Conservation (phyloP, 2,888 invertebrate species). For the Cyclophora punctaria region DNA sequence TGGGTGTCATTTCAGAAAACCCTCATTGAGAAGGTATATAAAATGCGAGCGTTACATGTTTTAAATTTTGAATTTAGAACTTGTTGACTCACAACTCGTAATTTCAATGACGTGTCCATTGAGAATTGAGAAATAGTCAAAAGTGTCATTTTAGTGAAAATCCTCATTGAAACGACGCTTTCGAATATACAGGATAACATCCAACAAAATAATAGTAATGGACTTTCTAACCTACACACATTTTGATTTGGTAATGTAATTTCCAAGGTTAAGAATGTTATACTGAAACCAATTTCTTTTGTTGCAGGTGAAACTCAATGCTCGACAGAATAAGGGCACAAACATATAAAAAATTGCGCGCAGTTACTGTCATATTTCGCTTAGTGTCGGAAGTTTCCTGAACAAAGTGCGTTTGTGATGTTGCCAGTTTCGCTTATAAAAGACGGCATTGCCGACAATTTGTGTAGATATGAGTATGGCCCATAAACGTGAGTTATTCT, state of each 20-base stretch:
- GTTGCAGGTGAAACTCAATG: constrained; percentile 35
- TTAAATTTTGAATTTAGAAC: no score
- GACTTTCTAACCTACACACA: no score
- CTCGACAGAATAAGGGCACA: constrained; percentile 16
- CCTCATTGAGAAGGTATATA: no score
- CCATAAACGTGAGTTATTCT: constrained; percentile 53
- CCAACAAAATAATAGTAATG: no score
- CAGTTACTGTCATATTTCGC: constrained; percentile 23
- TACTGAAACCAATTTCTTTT: constrained; percentile 19
- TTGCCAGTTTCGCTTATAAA: constrained; percentile 45
- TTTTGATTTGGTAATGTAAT: neutral
- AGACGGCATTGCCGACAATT: constrained; percentile 52
- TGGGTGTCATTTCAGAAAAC: no score
- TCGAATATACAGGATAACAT: no score
- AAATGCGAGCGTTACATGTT: no score
- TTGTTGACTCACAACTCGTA: no score
- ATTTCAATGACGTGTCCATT: no score
- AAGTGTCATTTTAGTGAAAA: no score
- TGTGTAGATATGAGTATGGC: constrained; percentile 50
- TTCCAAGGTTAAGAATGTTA: neutral
- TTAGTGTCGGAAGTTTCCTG: constrained; percentile 35
- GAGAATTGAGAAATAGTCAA: no score
- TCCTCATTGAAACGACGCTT: no score
- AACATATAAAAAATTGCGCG: constrained; percentile 14
- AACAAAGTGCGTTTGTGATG: constrained; percentile 58